Conservation (phyloP, 2,113 vertebrate species). For the Ptyas mucosa region DNA sequence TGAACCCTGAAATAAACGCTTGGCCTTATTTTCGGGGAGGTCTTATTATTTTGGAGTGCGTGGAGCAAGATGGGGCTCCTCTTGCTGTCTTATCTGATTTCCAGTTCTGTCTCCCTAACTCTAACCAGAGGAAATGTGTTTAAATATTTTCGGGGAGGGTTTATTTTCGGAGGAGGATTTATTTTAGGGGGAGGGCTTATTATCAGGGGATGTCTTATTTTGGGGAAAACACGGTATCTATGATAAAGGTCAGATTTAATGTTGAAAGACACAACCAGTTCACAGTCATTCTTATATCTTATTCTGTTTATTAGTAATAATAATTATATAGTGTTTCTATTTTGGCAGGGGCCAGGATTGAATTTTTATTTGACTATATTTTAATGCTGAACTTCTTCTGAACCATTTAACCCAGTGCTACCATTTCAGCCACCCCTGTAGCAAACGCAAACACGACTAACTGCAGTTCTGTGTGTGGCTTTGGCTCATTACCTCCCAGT, state of each 20-base stretch:
- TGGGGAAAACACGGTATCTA: background rate
- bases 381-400: background rate
- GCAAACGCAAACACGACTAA: slow-evolving; percentile 8
- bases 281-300: background rate
- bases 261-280: background rate
- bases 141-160: no score
- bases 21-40: no score
- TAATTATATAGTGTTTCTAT: background rate
- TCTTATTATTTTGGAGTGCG: no score
- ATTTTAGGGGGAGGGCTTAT: no score
- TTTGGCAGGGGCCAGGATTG: background rate
- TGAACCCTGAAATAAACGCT: no score
- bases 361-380: background rate
- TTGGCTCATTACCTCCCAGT: slow-evolving; percentile 6
- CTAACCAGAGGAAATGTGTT: no score
- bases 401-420: background rate
- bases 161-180: no score
- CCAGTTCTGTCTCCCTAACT: no score
- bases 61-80: no score
- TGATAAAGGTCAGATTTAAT: background rate
- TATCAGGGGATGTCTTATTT: no score
- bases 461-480: background rate
- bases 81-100: no score
- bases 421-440: background rate
- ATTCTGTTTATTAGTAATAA: background rate